Conservation (phyloP, 2,797 vertebrate species). For the Calcarius lapponicus region DNA sequence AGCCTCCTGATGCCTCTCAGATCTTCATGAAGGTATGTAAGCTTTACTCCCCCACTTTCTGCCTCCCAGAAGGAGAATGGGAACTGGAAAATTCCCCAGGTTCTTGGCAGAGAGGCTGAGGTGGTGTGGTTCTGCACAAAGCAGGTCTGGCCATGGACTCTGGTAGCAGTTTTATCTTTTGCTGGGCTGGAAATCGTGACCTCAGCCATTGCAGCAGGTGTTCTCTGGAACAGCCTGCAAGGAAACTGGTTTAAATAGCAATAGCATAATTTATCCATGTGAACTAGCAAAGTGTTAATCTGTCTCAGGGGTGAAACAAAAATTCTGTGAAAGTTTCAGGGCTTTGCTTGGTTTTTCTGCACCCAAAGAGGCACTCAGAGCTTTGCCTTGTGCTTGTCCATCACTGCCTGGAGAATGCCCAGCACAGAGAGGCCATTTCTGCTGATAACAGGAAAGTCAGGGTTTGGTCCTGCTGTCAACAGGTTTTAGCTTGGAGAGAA, state of each 20-base stretch:
- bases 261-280: background rate
- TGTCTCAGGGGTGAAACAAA: background rate
- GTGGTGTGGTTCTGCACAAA: background rate
- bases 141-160: background rate
- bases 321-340: background rate
- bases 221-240: background rate
- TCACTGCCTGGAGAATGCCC: background rate
- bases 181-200: background rate
- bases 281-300: background rate
- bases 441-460: fast-evolving
- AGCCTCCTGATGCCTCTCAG: background rate
- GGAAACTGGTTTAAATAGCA: background rate
- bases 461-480: background rate
- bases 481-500: background rate
- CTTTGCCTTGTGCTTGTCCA: background rate
- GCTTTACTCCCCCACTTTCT: background rate
- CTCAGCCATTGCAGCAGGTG: background rate
- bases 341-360: background rate
- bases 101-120: background rate
- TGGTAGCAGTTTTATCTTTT: background rate
- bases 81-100: background rate
- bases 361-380: background rate
- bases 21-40: background rate
- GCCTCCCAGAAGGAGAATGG: background rate
- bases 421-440: background rate